Conservation (phyloP, 2,113 vertebrate species). For the Rhombomys opimus region DNA sequence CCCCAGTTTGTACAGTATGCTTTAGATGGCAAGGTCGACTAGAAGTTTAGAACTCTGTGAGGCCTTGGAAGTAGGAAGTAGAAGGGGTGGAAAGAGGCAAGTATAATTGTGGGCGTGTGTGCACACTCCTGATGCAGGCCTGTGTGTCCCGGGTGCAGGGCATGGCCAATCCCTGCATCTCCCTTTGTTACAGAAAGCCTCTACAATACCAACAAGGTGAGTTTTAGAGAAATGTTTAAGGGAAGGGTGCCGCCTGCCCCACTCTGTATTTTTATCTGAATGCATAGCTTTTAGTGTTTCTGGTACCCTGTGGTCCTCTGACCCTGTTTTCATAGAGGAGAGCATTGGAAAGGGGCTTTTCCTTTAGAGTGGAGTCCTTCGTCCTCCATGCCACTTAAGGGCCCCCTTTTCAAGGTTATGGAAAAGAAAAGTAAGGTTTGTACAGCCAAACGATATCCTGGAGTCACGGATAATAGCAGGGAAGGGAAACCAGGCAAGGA, state of each 20-base stretch:
- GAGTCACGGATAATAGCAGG: conserved; percentile 64
- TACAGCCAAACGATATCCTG: not conserved
- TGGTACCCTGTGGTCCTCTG: not conserved
- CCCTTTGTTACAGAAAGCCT: not conserved
- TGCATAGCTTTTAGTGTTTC: not conserved
- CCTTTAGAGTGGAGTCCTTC: conserved; percentile 19
- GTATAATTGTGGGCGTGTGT: not conserved
- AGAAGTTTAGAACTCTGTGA: conserved; percentile 14
- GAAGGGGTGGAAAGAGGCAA: not conserved
- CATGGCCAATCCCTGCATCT: not conserved
- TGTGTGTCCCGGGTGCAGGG: fast-evolving
- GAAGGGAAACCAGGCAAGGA: conserved; percentile 43
- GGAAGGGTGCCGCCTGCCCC: not conserved
- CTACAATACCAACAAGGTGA: not conserved
- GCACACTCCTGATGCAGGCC: too few relatives aligned
- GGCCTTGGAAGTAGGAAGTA: not conserved
- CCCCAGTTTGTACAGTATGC: not conserved
- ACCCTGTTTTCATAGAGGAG: conserved; percentile 33
- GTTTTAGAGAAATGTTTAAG: not conserved
- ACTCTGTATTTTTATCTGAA: not conserved
- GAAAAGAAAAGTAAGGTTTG: conserved; percentile 13
- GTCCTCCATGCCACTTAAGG: conserved; percentile 14
- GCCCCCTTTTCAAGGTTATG: conserved; percentile 52
- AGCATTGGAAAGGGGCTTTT: not conserved
- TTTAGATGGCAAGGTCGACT: not conserved